These are phyloP conservation scores for Campoletis sonorensis DNA, from an alignment of 1,140 invertebrate species.

Conservation along the genomic window DNA sequence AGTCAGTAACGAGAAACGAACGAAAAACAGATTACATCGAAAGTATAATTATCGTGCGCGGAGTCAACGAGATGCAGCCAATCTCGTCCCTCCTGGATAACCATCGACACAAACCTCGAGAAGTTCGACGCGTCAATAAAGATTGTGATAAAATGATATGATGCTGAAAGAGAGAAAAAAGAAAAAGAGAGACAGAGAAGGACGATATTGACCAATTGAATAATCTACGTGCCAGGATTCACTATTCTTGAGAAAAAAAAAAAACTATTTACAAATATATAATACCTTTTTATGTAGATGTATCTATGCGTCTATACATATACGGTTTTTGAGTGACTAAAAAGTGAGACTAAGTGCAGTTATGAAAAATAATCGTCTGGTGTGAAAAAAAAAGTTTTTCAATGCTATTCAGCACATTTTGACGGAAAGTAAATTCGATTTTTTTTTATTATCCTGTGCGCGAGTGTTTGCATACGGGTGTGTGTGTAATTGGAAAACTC, in stretches of 20 bases:
- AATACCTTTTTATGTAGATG: too few species aligned
- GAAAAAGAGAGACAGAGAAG: too few species aligned
- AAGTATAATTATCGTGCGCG: neutral
- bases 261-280: neutral
- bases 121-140: neutral
- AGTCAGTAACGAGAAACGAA: neutral
- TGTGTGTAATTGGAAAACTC: too few species aligned
- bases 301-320: too few species aligned
- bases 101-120: neutral
- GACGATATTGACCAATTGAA: neutral
- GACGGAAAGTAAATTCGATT: too few species aligned
- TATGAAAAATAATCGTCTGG: too few species aligned
- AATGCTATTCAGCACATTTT: too few species aligned
- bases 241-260: neutral
- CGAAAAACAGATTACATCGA: neutral
- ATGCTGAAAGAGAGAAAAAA: neutral
- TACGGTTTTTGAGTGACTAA: too few species aligned
- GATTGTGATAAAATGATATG: slow-evolving; percentile 5
- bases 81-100: neutral
- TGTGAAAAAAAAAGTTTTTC: too few species aligned
- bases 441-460: too few species aligned
- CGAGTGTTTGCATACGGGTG: too few species aligned
- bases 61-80: neutral
- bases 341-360: too few species aligned
- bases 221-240: neutral